Evolutionary conservation across 2,113 vertebrate genomes (phyloP).

Genomic region (Psittacara wagleri): DNA sequence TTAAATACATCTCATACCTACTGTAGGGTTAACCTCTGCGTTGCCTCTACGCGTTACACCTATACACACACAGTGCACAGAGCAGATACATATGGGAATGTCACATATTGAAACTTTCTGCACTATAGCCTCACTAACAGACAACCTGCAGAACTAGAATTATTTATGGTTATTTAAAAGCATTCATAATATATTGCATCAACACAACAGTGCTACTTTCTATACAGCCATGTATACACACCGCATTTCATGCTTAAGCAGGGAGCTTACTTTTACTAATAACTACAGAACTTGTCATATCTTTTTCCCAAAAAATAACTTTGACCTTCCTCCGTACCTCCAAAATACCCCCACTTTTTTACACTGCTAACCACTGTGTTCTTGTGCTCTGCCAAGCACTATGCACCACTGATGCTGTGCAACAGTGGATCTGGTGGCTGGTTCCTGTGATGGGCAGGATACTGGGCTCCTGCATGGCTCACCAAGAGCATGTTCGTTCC

Average conservation of each 20-base stretch:
- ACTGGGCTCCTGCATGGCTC: rapidly evolving
- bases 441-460: rapidly evolving
- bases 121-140: background rate
- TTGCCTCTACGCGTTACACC: rapidly evolving
- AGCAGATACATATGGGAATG: rapidly evolving
- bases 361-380: background rate
- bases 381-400: background rate
- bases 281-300: background rate
- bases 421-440: too few relatives aligned
- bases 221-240: background rate
- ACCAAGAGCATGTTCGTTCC: background rate
- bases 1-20: background rate
- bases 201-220: background rate
- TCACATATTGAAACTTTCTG: background rate
- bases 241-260: background rate
- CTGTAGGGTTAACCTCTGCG: background rate
- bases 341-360: background rate
- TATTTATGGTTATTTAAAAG: background rate
- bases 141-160: background rate
- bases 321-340: background rate
- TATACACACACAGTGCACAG: background rate
- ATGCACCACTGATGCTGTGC: background rate
- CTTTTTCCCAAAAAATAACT: background rate
- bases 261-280: background rate
- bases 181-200: background rate